phyloP scores from a whole-genome alignment of 2,113 vertebrate genomes.

The Leiothrix lutea region DNA sequence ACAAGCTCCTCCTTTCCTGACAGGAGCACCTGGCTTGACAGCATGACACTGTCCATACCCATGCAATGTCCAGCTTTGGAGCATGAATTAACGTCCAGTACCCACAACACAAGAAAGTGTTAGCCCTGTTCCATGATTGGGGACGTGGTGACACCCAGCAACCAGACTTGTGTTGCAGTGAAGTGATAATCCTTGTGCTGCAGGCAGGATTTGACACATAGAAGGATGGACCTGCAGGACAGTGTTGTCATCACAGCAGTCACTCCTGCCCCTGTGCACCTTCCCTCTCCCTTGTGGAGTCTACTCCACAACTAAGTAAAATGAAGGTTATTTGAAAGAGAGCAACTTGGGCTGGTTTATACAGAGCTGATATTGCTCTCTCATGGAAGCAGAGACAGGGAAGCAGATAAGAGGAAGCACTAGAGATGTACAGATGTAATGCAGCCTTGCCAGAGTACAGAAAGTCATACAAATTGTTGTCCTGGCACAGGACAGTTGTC shows the following conservation, averaged over 20 bases:
- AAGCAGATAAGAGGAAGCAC: neutral
- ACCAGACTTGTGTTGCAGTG: neutral
- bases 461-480: neutral
- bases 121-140: neutral
- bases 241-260: neutral
- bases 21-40: neutral
- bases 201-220: neutral
- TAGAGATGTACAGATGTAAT: neutral
- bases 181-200: neutral
- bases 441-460: neutral
- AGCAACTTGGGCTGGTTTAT: neutral
- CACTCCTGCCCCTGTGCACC: neutral
- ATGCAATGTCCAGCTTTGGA: neutral
- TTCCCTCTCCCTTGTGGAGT: neutral
- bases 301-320: neutral
- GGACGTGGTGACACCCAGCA: neutral
- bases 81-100: neutral
- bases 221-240: neutral
- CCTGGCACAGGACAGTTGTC: neutral
- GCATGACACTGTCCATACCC: no score
- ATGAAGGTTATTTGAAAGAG: neutral
- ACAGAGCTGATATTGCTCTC: neutral
- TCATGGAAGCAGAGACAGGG: neutral
- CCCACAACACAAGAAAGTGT: neutral
- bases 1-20: neutral